Conservation (phyloP, 2,888 invertebrate species). For the Drosophila hamatofila region DNA sequence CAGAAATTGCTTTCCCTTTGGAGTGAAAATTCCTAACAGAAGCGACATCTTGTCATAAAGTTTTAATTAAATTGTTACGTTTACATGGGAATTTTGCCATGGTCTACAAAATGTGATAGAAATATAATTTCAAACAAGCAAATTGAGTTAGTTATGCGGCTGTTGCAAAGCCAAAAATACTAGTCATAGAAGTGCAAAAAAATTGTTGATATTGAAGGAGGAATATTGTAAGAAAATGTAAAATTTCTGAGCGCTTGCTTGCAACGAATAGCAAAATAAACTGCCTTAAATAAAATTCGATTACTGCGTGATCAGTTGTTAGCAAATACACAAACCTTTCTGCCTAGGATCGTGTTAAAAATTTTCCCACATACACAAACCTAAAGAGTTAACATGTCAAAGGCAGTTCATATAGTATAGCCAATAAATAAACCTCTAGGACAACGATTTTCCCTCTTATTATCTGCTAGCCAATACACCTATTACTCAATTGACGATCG, state of each 20-base stretch:
- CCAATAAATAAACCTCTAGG: neutral
- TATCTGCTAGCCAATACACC: neutral
- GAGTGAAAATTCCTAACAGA: conserved; percentile 24
- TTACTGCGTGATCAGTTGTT: too few species aligned
- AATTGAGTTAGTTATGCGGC: conserved; percentile 45
- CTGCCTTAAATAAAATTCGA: too few species aligned
- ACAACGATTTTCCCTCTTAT: neutral
- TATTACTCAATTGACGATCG: neutral
- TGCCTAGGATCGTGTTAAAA: neutral
- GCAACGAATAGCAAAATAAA: too few species aligned
- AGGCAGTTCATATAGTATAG: too few species aligned
- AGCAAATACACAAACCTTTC: neutral
- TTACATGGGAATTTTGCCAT: conserved; percentile 45
- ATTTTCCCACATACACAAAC: neutral
- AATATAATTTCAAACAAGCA: conserved; percentile 28
- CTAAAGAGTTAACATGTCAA: too few species aligned
- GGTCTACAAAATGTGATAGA: conserved; percentile 17
- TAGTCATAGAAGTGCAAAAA: conserved; percentile 20
- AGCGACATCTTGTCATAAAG: conserved; percentile 75
- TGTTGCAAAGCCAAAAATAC: neutral
- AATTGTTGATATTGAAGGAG: too few species aligned
- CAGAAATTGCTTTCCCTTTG: conserved; percentile 31
- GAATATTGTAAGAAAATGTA: too few species aligned
- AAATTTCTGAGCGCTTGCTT: too few species aligned
- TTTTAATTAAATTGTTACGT: conserved; percentile 77